A percentile compares a stretch with the other conserved stretches of the same genome.
These are phyloP conservation scores for Girardinus metallicus DNA, from an alignment of 2,797 vertebrate species.

Conservation along the genomic window DNA sequence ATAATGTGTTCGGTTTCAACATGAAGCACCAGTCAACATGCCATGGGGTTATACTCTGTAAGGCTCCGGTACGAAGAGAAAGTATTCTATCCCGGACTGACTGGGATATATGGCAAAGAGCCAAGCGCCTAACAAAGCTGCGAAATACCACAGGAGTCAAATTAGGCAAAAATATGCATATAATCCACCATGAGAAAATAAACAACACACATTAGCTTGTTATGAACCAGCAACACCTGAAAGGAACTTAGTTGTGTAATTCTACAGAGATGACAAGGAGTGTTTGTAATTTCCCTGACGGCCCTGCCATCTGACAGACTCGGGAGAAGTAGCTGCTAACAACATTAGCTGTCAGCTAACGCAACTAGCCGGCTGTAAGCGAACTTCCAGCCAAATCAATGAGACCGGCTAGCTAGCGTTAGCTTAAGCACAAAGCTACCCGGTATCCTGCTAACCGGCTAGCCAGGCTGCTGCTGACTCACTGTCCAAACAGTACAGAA, in stretches of 20 bases:
- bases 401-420: conserved; percentile 46
- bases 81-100: background rate
- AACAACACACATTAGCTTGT: background rate
- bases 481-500: conserved; percentile 57
- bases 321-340: conserved; percentile 33
- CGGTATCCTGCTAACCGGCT: conserved; percentile 41
- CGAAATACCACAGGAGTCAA: conserved; percentile 14
- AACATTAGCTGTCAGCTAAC: conserved; percentile 36
- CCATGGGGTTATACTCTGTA: too few relatives aligned
- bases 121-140: conserved; percentile 25
- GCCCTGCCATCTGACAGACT: conserved; percentile 37
- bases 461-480: conserved; percentile 78
- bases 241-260: background rate
- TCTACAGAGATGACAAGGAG: background rate
- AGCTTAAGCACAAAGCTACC: conserved; percentile 48
- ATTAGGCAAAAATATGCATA: conserved; percentile 5
- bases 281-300: conserved; percentile 21
- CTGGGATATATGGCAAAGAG: conserved; percentile 20
- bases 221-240: background rate
- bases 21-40: conserved; percentile 14
- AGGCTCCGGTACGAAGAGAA: background rate
- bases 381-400: conserved; percentile 54
- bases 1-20: conserved; percentile 11
- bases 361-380: conserved; percentile 41
- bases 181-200: background rate